Base-by-base conservation (phyloP, 1,140 invertebrate species). In the Ceratina australensis region DNA sequence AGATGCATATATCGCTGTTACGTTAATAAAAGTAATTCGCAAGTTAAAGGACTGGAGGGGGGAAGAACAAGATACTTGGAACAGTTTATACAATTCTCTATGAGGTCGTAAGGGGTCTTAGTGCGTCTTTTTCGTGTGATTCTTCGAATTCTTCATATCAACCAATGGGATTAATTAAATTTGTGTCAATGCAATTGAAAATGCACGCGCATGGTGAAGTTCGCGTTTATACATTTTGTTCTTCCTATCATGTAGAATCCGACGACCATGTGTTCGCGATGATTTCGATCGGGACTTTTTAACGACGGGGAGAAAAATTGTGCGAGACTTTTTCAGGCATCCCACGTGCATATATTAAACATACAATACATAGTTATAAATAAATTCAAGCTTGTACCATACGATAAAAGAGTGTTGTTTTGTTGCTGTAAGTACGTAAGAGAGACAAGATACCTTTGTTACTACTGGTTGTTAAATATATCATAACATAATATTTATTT, bases 381-480 rank as follows among this genome's bases (percentile, higher is more conserved):
- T 64, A 61, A 47, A 77, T 79, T 72, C 64, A 83, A 86, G 78
- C 79, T 87, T 87, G 65, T 78, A 84, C 26, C 65, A 79, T 87
- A 86, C 56, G 66, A 78, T 71, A 72, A 78, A n/a, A 86, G 80
- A 87, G 77, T 78, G 80, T 69, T 87, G 81, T 88, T 88, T 67
- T 78, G 83, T 87, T 85, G 78, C 76, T 86, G 80, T 82, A 85
- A 83, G 63, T 84, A 86, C 26, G 71, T 84, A 85, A 86, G 82
- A 89, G 84, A 88, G 79, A 84, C 73, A 28, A 88, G 73, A 80
- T 89, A 88, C 84, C 87, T 89, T 89, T 88, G 87, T 89, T 89
- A 89, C 87, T 83, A 87, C 83, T 89, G 87, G 85, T 89, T 89
- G 88, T 90, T 89, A 88, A 89, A 90, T 90, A 90, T 83, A 90